These are phyloP conservation scores for Bombus huntii DNA, from an alignment of 1,140 invertebrate species.

Conservation along the genomic window DNA sequence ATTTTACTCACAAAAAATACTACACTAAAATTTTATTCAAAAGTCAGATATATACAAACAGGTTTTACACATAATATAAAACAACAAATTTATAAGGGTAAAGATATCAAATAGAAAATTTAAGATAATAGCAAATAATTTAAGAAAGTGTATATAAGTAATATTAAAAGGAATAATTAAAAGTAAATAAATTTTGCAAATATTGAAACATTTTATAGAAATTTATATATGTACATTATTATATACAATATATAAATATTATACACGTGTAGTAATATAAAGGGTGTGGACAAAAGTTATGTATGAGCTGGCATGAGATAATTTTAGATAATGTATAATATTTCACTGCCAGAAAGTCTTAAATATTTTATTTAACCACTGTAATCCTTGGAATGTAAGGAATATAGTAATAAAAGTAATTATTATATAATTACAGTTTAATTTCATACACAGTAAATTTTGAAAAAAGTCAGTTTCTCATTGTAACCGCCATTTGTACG, in stretches of 20 bases:
- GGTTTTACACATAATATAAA: neutral
- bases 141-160: neutral
- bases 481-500: neutral
- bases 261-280: neutral
- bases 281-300: neutral
- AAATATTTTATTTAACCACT: neutral
- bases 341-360: neutral
- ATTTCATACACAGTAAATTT: neutral
- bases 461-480: neutral
- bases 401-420: neutral
- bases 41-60: neutral
- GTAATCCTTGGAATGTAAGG: neutral
- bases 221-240: neutral
- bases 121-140: neutral
- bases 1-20: neutral
- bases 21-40: neutral
- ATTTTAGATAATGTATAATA: neutral
- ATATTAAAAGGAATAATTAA: neutral
- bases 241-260: neutral
- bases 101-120: neutral
- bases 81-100: constrained; percentile 3
- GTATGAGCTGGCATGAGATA: neutral
- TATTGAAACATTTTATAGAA: neutral
- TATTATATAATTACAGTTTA: neutral
- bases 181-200: neutral